Evolutionary conservation across 2,888 invertebrate species (phyloP).

Genomic region (Eupsilia transversa): DNA sequence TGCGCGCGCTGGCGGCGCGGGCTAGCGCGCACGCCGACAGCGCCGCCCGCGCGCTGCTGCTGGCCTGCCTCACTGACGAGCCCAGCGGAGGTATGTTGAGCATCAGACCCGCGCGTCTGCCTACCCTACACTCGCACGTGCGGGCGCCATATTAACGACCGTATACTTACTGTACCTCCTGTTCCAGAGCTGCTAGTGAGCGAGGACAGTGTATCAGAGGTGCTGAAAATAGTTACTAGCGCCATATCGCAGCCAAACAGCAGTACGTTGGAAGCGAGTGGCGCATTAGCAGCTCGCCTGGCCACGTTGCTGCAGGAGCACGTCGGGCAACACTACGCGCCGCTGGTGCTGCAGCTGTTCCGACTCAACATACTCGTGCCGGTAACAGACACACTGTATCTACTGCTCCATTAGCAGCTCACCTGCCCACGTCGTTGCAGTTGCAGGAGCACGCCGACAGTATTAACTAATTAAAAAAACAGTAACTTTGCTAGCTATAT

Average conservation of each 20-base stretch:
- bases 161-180: background rate
- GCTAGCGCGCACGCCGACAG: constrained; percentile 1
- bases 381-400: constrained; percentile 55
- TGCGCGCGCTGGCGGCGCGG: constrained; percentile 79
- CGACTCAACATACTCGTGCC: constrained; percentile 64
- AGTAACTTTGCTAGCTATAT: background rate
- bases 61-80: constrained; percentile 50
- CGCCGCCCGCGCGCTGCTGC: constrained; percentile 59
- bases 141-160: too few species aligned
- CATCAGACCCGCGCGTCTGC: background rate
- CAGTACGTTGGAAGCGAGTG: constrained; percentile 22
- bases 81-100: constrained; percentile 60
- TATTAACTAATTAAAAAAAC: background rate
- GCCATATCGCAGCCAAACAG: constrained; percentile 27
- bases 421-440: background rate
- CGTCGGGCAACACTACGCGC: constrained; percentile 35
- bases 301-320: constrained; percentile 57
- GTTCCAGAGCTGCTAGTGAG: constrained; percentile 72
- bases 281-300: constrained; percentile 60
- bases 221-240: constrained; percentile 35
- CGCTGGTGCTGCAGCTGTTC: constrained; percentile 64
- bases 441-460: background rate
- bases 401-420: background rate
- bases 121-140: too few species aligned
- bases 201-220: constrained; percentile 54